Base-by-base conservation (phyloP, 1,140 invertebrate species). In the Drosophila malerkotliana region DNA sequence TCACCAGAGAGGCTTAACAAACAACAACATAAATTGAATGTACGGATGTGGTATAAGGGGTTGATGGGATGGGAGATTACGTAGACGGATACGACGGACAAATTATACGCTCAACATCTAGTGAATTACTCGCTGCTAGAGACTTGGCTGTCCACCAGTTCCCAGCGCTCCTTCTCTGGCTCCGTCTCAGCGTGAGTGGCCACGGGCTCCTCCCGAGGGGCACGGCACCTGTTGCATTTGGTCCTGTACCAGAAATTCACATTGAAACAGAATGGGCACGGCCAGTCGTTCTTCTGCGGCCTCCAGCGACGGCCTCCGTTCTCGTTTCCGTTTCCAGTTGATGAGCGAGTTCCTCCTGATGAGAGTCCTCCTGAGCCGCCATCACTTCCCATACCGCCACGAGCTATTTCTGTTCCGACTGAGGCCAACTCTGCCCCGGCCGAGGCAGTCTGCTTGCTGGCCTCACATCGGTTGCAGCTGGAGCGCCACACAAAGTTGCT, bases 401-500 rank as follows among this genome's bases (percentile, higher is more conserved):
- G 12, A 2, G n/a, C 37, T 9, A 15, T n/a, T 44, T 10, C 34
- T 10, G 10, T 3, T 37, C 34, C 34, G 34, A 4, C 1, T 37
- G 12, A n/a, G 2, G 12, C 12, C 3, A 37, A 9, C 1, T 44
- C 44, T 37, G 10, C 8, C 1, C 7, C 12, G 18, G 37, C n/a
- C 8, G 32, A n/a, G 2, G 49, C 47, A 0, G 64, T 37, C 0
- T 12, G 3, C 45, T 77, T 88, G 49, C 24, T 37, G 8, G 76
- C 68, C 30, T 52, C 48, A 12, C 83, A 88, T 8, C 84, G 62
- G 54, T 88, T 88, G 56, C 83, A 88, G 14, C 37, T 55, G 48
- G 61, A 39, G 24, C 83, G 84, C 84, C 84, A 89, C 1, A 73
- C 84, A 34, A 83, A 88, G 52, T 88, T 88, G 64, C 84, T 89